Evolutionary conservation across 2,113 vertebrate species (phyloP).

Genomic region (Pungitius pungitius): DNA sequence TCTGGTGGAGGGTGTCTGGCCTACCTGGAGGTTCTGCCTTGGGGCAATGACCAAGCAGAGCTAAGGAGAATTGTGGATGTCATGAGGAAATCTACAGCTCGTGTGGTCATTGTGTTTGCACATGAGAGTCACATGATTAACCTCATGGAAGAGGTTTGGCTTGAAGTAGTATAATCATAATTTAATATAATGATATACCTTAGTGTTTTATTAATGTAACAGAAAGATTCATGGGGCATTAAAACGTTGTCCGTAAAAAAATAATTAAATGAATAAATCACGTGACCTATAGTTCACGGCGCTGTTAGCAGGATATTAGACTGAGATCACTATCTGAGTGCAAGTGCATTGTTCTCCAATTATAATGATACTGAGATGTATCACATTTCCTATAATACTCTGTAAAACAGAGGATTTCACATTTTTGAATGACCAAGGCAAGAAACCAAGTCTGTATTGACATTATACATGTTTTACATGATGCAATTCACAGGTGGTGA

Average conservation of each 20-base stretch:
- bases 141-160: slow-evolving; percentile 27
- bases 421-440: background rate
- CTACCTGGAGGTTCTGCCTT: slow-evolving; percentile 69
- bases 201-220: background rate
- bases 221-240: background rate
- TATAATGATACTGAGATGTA: background rate
- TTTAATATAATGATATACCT: background rate
- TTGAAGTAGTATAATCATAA: background rate
- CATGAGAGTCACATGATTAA: slow-evolving; percentile 61
- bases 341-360: background rate
- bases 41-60: slow-evolving; percentile 46
- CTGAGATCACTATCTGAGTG: background rate
- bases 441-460: background rate
- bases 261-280: background rate
- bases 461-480: background rate
- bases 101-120: slow-evolving; percentile 62
- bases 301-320: background rate
- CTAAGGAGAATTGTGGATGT: slow-evolving; percentile 62
- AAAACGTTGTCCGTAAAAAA: background rate
- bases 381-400: background rate
- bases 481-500: slow-evolving; percentile 48
- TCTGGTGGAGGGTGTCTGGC: slow-evolving; percentile 59
- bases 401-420: background rate
- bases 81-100: slow-evolving; percentile 59
- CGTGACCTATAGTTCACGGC: background rate